A percentile compares a stretch with the other conserved stretches of the same genome.
Conservation (phyloP, 2,113 vertebrate species). For the Barbus barbus region DNA sequence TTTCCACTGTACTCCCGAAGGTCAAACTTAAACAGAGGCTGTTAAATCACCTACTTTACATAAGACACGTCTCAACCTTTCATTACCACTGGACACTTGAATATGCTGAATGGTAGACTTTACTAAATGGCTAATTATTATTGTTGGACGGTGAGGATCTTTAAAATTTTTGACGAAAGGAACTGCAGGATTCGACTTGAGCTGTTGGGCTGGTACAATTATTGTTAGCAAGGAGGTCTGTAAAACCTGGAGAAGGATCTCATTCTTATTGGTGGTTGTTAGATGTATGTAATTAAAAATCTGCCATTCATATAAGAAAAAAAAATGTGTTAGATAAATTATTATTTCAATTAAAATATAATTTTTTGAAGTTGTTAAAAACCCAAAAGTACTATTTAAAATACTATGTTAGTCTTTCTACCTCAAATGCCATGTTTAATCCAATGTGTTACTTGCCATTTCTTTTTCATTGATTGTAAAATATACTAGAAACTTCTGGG, state of each 20-base stretch:
- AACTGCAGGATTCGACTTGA: not conserved
- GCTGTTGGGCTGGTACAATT: not conserved
- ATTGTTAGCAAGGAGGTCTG: not conserved
- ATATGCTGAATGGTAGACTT: slow-evolving; percentile 8
- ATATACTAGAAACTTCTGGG: no score
- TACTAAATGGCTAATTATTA: slow-evolving; percentile 14
- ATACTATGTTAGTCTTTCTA: no score
- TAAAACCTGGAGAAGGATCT: not conserved
- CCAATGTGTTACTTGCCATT: no score
- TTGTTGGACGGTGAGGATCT: not conserved
- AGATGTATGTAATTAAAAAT: not conserved
- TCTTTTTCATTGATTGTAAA: no score
- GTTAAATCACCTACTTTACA: slow-evolving; percentile 31
- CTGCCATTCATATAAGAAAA: no score
- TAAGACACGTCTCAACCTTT: slow-evolving; percentile 14
- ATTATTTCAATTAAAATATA: no score
- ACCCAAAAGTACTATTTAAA: no score
- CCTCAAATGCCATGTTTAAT: no score
- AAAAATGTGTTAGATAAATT: no score
- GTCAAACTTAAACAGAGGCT: slow-evolving; percentile 32
- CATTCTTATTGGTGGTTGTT: not conserved
- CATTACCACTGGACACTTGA: slow-evolving; percentile 9
- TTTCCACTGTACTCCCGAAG: not conserved
- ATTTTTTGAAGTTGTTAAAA: no score
- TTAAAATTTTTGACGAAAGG: not conserved